These are phyloP conservation scores for Falco novaeseelandiae DNA, from an alignment of 2,797 vertebrate species.

Conservation along the genomic window DNA sequence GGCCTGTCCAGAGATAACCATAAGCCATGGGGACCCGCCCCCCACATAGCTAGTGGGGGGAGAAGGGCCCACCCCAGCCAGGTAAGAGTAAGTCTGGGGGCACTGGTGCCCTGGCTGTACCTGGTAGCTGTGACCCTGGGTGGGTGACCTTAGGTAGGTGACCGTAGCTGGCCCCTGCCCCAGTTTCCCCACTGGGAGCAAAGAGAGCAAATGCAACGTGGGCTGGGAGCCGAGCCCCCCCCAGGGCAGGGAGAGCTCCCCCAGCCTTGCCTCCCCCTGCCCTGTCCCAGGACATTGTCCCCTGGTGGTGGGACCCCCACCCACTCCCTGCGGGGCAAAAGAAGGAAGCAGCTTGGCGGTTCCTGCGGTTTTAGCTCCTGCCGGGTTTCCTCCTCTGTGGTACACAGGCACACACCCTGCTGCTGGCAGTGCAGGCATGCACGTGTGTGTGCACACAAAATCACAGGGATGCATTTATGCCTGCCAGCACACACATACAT, in stretches of 20 bases:
- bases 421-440: accelerated
- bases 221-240: background rate
- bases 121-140: accelerated
- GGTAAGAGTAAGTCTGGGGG: background rate
- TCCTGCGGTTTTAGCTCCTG: background rate
- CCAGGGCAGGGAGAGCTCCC: background rate
- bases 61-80: background rate
- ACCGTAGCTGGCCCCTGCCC: background rate
- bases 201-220: accelerated
- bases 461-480: background rate
- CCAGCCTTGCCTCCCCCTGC: background rate
- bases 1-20: background rate
- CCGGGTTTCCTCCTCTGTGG: accelerated
- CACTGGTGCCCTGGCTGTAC: background rate
- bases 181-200: background rate
- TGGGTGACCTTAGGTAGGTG: background rate
- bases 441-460: accelerated
- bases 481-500: accelerated
- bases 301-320: accelerated
- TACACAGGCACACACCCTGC: accelerated
- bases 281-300: background rate
- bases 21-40: background rate
- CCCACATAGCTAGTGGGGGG: accelerated
- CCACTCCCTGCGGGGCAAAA: background rate
- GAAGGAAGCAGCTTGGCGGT: background rate